These are phyloP conservation scores for Eudemis profundana DNA, from an alignment of 2,888 invertebrate genomes.

Conservation along the genomic window DNA sequence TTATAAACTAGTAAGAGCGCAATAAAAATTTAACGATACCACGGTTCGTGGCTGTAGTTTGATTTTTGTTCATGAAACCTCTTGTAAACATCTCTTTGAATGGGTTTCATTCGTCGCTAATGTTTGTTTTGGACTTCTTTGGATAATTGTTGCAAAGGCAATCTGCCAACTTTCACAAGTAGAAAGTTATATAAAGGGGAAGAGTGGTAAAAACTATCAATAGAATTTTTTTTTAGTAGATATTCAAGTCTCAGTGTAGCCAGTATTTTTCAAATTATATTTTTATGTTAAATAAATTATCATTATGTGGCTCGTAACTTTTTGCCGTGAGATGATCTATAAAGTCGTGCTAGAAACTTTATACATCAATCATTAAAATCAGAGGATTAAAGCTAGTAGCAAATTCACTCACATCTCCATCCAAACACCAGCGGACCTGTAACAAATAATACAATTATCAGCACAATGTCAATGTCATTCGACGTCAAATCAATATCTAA, in stretches of 20 bases:
- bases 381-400: neutral
- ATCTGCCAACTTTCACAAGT: neutral
- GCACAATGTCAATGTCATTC: conserved; percentile 5
- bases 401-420: conserved; percentile 11
- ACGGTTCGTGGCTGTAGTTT: conserved; percentile 52
- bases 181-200: no score
- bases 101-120: conserved; percentile 15
- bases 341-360: no score
- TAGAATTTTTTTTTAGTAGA: no score
- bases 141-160: neutral
- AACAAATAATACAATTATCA: conserved; percentile 22
- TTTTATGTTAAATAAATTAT: no score
- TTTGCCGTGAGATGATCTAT: no score
- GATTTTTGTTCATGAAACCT: conserved; percentile 46
- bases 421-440: conserved; percentile 16
- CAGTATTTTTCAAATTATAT: no score
- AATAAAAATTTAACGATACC: conserved; percentile 65
- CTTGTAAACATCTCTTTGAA: conserved; percentile 20
- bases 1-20: conserved; percentile 66
- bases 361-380: no score
- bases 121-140: conserved; percentile 7
- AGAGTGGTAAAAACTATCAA: no score
- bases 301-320: no score
- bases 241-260: no score
- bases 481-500: neutral